Evolutionary conservation across 2,888 invertebrate genomes (phyloP).

Genomic region (Troides aeacus): DNA sequence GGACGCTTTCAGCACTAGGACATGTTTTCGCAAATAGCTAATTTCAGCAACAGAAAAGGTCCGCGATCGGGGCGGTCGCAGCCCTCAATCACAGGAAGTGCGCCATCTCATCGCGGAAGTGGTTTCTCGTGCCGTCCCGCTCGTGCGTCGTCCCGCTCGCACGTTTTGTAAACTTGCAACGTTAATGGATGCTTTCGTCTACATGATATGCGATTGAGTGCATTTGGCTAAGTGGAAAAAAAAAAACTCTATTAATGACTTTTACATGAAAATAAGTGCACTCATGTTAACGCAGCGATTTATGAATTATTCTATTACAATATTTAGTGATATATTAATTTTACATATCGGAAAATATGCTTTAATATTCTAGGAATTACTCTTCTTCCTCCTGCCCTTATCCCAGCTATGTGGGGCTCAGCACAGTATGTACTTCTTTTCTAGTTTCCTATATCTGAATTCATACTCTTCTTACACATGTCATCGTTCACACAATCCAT

Average conservation of each 20-base stretch:
- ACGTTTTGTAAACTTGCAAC: slow-evolving; percentile 59
- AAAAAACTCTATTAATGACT: slow-evolving; percentile 15
- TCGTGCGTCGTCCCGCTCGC: slow-evolving; percentile 53
- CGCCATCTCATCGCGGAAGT: slow-evolving; percentile 81
- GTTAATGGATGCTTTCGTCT: slow-evolving; percentile 62
- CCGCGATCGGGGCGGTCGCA: slow-evolving; percentile 41
- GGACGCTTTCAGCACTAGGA: slow-evolving; percentile 41
- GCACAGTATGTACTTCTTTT: too few species aligned
- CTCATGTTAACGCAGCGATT: neutral
- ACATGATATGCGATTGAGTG: slow-evolving; percentile 64
- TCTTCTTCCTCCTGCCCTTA: too few species aligned
- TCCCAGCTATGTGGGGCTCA: too few species aligned
- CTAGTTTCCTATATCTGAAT: too few species aligned
- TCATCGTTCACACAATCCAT: too few species aligned
- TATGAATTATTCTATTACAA: too few species aligned
- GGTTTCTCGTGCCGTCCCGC: slow-evolving; percentile 71
- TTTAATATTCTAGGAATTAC: too few species aligned
- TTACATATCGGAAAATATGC: neutral
- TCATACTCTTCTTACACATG: too few species aligned
- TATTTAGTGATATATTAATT: neutral
- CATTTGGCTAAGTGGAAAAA: slow-evolving; percentile 60
- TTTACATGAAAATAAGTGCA: neutral
- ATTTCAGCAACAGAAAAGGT: slow-evolving; percentile 47
- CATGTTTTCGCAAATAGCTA: slow-evolving; percentile 46
- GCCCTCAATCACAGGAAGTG: slow-evolving; percentile 80